phyloP scores from a whole-genome alignment of 2,797 vertebrate genomes.

The Liasis olivaceus region DNA sequence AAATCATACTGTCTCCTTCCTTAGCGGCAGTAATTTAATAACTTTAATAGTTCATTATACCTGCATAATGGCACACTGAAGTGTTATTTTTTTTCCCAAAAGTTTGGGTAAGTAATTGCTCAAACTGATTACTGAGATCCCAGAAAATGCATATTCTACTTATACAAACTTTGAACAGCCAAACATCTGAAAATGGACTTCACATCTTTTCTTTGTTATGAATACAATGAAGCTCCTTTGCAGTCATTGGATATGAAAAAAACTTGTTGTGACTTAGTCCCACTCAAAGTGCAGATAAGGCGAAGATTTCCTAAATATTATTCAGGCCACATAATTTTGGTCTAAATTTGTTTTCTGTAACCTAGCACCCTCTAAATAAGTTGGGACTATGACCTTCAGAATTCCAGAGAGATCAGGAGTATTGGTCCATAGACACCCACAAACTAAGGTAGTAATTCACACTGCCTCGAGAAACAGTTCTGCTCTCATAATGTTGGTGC shows the following conservation, averaged over 20 bases:
- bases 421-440: neutral
- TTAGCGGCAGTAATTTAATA: neutral
- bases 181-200: neutral
- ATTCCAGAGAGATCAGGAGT: neutral
- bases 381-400: neutral
- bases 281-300: neutral
- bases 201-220: neutral
- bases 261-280: neutral
- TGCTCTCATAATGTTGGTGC: neutral
- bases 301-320: neutral
- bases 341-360: neutral
- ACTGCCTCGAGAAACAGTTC: neutral
- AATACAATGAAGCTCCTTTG: neutral
- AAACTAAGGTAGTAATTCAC: neutral
- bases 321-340: too few relatives aligned
- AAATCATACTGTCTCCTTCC: neutral
- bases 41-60: slow-evolving; percentile 1
- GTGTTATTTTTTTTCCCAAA: slow-evolving; percentile 1
- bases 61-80: neutral
- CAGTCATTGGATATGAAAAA: neutral
- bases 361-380: too few relatives aligned
- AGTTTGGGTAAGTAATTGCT: neutral
- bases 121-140: neutral
- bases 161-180: neutral
- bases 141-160: neutral